Evolutionary conservation across 2,888 invertebrate genomes (phyloP).

Genomic region (Rhaphigaster nebulosa): DNA sequence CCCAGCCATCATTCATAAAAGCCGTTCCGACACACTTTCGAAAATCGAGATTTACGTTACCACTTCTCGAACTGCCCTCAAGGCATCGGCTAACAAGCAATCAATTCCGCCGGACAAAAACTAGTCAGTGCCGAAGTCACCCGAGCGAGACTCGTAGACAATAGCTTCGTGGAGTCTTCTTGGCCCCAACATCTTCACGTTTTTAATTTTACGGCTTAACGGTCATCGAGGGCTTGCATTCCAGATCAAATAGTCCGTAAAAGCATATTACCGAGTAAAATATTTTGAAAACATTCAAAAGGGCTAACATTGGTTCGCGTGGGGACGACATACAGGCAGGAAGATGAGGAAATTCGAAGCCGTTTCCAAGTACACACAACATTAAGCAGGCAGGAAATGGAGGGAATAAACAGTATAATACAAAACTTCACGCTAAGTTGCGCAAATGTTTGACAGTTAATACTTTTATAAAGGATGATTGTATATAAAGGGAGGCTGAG

Average conservation of each 20-base stretch:
- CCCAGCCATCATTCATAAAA: conserved; percentile 22
- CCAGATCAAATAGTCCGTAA: not conserved
- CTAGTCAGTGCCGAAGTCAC: not conserved
- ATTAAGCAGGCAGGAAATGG: not conserved
- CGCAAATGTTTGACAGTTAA: not conserved
- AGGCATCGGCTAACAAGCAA: conserved; percentile 40
- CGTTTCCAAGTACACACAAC: not conserved
- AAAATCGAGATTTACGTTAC: conserved; percentile 11
- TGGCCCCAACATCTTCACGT: conserved; percentile 19
- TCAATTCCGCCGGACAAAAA: conserved; percentile 4
- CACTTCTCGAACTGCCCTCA: not conserved
- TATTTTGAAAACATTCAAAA: not conserved
- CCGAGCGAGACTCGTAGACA: conserved; percentile 43
- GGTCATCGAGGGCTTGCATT: conserved; percentile 9
- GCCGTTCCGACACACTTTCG: conserved; percentile 18
- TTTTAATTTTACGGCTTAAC: conserved; percentile 43
- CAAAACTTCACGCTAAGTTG: not conserved
- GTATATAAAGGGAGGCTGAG: not conserved
- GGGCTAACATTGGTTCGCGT: not conserved
- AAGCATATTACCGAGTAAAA: not conserved
- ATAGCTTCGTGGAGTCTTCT: conserved; percentile 21
- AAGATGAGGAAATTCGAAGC: conserved; percentile 30
- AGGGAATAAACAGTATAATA: not conserved
- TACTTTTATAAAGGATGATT: not conserved
- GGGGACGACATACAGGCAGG: not conserved